A percentile compares a stretch with the other conserved stretches of the same genome.
These are phyloP conservation scores for Ptychochromis oligacanthus DNA, from an alignment of 2,113 vertebrate genomes.

Conservation along the genomic window DNA sequence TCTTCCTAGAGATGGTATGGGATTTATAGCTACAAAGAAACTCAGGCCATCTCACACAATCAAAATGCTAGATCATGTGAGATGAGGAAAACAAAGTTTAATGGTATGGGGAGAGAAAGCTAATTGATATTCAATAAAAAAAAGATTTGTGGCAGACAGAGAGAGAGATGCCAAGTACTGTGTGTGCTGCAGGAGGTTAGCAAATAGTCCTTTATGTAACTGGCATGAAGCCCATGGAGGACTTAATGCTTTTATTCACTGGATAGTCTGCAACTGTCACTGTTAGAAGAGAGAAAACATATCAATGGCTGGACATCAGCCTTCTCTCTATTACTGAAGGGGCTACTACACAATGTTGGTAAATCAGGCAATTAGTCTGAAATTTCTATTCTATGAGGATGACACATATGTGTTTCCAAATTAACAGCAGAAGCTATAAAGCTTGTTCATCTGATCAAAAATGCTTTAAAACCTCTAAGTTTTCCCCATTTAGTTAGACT, in stretches of 20 bases:
- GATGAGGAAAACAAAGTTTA: conserved; percentile 11
- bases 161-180: background rate
- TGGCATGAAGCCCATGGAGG: conserved; percentile 7
- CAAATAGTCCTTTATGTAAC: conserved; percentile 25
- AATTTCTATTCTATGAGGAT: background rate
- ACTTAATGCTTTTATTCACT: conserved; percentile 33
- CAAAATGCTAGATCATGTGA: background rate
- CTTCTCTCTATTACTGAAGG: background rate
- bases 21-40: conserved; percentile 23
- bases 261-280: conserved; percentile 10
- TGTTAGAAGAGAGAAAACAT: background rate
- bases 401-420: no score
- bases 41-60: background rate
- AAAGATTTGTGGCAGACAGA: background rate
- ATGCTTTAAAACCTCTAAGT: background rate
- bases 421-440: no score
- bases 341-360: background rate
- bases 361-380: conserved; percentile 1
- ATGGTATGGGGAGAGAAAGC: background rate
- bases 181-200: conserved; percentile 30
- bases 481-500: no score
- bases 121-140: conserved; percentile 4
- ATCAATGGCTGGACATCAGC: background rate
- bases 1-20: conserved; percentile 1
- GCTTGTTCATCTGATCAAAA: no score